Conservation (phyloP, 2,888 invertebrate genomes). For the Eupithecia insigniata region DNA sequence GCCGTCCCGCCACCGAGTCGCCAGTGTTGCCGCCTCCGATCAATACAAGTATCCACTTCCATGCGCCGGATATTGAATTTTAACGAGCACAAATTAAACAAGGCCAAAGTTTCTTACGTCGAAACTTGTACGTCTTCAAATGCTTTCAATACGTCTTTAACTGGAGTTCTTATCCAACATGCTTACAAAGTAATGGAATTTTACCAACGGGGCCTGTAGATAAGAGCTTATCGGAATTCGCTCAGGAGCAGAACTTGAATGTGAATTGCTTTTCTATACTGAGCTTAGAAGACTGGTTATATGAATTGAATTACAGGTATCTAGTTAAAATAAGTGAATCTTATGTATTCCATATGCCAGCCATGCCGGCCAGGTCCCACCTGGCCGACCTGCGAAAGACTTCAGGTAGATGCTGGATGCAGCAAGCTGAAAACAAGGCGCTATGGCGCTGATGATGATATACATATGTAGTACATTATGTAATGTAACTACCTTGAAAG, state of each 20-base stretch:
- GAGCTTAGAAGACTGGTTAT: background rate
- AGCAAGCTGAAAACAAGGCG: no score
- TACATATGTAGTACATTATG: no score
- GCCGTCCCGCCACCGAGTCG: conserved; percentile 50
- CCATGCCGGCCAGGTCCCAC: no score
- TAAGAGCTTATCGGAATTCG: conserved; percentile 8
- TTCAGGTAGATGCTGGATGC: no score
- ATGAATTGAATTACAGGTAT: background rate
- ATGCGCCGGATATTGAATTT: conserved; percentile 63
- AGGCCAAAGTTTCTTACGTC: conserved; percentile 50
- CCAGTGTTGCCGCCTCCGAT: conserved; percentile 56
- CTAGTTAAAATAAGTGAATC: background rate
- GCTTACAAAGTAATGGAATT: conserved; percentile 59
- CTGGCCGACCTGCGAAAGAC: no score
- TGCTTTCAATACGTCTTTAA: conserved; percentile 62
- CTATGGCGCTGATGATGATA: background rate
- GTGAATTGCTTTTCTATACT: conserved; percentile 2
- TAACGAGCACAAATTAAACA: conserved; percentile 68
- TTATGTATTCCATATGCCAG: background rate
- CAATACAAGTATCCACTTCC: conserved; percentile 50
- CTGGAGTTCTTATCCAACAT: conserved; percentile 58
- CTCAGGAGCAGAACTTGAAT: conserved; percentile 6
- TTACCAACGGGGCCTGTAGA: conserved; percentile 46
- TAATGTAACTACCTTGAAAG: background rate
- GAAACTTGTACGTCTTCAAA: conserved; percentile 53